These are phyloP conservation scores for Dryobota labecula DNA, from an alignment of 2,888 invertebrate genomes.

Conservation along the genomic window DNA sequence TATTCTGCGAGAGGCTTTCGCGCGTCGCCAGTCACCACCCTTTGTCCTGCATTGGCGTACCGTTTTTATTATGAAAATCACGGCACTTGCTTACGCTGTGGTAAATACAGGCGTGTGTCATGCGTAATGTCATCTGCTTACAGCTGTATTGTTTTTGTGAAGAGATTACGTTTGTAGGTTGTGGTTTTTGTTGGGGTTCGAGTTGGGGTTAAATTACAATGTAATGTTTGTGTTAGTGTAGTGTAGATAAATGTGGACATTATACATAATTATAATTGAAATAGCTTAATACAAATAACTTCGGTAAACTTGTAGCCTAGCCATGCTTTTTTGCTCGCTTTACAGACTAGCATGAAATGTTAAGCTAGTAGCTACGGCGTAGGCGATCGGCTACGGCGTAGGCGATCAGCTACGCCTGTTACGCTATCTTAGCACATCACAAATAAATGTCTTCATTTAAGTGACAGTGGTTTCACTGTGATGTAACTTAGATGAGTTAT, in stretches of 20 bases:
- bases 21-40: conserved; percentile 59
- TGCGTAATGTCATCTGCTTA: conserved; percentile 63
- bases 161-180: conserved; percentile 30
- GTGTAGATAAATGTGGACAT: background rate
- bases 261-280: background rate
- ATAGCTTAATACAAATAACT: background rate
- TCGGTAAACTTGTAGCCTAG: background rate
- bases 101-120: conserved; percentile 57
- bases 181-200: conserved; percentile 6
- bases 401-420: conserved; percentile 1
- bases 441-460: background rate
- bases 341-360: background rate
- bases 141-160: conserved; percentile 55
- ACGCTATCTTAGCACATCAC: background rate
- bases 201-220: background rate
- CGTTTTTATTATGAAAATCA: conserved; percentile 71
- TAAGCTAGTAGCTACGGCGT: background rate
- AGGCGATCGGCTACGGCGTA: background rate
- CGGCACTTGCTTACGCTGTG: conserved; percentile 58
- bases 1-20: conserved; percentile 62
- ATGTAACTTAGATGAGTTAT: no score
- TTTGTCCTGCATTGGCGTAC: conserved; percentile 62
- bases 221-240: conserved; percentile 5
- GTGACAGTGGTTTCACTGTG: no score
- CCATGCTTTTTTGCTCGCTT: background rate